phyloP scores from a whole-genome alignment of 2,888 invertebrate genomes.

The Macrosoma leucophasiata region DNA sequence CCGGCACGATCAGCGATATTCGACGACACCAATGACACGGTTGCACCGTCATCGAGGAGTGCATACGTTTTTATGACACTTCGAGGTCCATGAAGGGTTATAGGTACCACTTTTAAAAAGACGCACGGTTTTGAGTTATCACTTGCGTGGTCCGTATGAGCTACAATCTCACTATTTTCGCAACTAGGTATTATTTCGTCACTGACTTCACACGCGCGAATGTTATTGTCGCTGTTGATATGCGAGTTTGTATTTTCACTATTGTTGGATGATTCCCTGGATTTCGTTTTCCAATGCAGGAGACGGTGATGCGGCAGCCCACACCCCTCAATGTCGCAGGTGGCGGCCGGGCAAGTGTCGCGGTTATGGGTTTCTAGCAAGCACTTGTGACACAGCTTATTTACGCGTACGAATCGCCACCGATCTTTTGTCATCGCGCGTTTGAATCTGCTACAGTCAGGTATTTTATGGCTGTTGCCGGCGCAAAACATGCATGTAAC shows the following conservation, averaged over 20 bases:
- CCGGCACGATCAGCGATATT: conserved; percentile 13
- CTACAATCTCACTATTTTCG: too few relatives aligned
- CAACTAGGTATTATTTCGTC: too few relatives aligned
- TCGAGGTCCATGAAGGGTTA: conserved; percentile 17
- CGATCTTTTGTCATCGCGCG: not conserved
- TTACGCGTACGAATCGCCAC: not conserved
- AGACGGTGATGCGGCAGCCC: not conserved
- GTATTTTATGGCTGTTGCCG: not conserved
- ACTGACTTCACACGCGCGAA: too few relatives aligned
- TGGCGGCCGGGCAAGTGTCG: not conserved
- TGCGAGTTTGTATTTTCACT: too few relatives aligned
- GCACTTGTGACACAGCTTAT: not conserved
- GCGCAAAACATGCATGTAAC: too few relatives aligned
- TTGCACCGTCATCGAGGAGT: conserved; percentile 21
- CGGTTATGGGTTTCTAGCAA: not conserved
- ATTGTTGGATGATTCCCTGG: too few relatives aligned
- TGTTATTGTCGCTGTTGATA: too few relatives aligned
- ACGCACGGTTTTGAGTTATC: conserved; percentile 12
- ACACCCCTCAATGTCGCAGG: not conserved
- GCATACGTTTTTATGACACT: conserved; percentile 13
- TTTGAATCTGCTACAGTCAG: not conserved
- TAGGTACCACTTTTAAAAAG: conserved; percentile 19
- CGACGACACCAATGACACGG: conserved; percentile 14
- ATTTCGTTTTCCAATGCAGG: not conserved
- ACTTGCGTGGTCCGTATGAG: conserved; percentile 21